A percentile compares a stretch with the other conserved stretches of the same genome.
These are phyloP conservation scores for Sceloporus tristichus DNA, from an alignment of 2,113 vertebrate genomes.

Conservation along the genomic window DNA sequence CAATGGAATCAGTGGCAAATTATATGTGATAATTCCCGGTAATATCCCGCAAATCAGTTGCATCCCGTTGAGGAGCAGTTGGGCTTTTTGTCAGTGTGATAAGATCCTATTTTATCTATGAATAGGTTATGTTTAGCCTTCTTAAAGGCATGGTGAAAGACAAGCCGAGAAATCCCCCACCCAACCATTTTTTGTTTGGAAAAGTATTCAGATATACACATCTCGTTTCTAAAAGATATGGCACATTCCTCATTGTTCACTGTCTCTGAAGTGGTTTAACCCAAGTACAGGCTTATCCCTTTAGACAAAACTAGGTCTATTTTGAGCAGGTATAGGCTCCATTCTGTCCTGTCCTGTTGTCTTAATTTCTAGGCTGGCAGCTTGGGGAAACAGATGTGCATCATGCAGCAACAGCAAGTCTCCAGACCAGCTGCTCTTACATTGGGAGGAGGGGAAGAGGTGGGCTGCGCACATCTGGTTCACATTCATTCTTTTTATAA, in stretches of 20 bases:
- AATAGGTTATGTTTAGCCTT: neutral
- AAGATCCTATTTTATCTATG: no score
- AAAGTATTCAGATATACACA: neutral
- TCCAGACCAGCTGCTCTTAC: slow-evolving; percentile 20
- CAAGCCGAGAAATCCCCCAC: neutral
- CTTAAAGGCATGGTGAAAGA: neutral
- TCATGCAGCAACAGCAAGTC: slow-evolving; percentile 2
- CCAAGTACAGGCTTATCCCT: neutral
- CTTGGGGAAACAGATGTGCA: slow-evolving; percentile 16
- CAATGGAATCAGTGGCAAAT: no score
- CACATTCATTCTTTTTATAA: neutral
- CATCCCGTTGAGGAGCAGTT: no score
- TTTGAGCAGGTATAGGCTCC: neutral
- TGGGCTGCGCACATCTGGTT: slow-evolving; percentile 13
- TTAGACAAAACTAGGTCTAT: neutral
- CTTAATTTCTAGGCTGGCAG: slow-evolving; percentile 14
- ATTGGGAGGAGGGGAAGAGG: slow-evolving; percentile 3
- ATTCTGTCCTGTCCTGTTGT: neutral
- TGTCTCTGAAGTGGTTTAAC: neutral
- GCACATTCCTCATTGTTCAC: neutral
- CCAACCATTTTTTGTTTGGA: neutral
- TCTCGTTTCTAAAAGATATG: neutral
- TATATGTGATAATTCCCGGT: no score
- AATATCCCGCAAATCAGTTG: no score
- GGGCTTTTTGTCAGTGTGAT: no score